These are phyloP conservation scores for Drosophila ironensis DNA, from an alignment of 1,140 invertebrate species.

Conservation along the genomic window DNA sequence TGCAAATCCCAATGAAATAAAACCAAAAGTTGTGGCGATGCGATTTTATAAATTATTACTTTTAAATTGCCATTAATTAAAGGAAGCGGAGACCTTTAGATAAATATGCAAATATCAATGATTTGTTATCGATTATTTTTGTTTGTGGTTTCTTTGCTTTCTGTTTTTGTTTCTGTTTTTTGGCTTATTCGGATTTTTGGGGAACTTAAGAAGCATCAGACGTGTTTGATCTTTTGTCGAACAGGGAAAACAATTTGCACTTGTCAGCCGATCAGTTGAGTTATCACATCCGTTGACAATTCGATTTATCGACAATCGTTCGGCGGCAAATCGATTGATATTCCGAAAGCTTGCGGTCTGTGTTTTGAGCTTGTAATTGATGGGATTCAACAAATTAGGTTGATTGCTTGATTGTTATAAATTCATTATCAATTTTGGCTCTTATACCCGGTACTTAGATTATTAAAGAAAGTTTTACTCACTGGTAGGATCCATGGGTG, in stretches of 20 bases:
- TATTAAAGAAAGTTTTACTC: constrained; percentile 82
- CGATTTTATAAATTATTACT: constrained; percentile 78
- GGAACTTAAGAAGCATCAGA: constrained; percentile 21
- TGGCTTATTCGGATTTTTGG: not conserved
- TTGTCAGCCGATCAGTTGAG: constrained; percentile 60
- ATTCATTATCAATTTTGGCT: not conserved
- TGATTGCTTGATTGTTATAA: not conserved
- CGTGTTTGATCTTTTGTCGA: constrained; percentile 76
- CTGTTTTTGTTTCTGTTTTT: not conserved
- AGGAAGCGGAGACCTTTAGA: constrained; percentile 33
- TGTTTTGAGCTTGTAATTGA: not conserved
- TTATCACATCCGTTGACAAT: constrained; percentile 42
- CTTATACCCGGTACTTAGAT: not conserved
- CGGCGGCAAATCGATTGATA: constrained; percentile 22
- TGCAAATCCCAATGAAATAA: constrained; percentile 49
- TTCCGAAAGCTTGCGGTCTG: not conserved
- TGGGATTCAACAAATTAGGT: not conserved
- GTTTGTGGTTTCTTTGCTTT: not conserved
- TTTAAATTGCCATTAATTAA: constrained; percentile 78
- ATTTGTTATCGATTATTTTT: constrained; percentile 60
- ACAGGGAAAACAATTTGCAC: constrained; percentile 76
- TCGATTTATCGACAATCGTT: constrained; percentile 21
- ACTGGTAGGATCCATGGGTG: constrained; percentile 95
- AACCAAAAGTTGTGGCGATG: constrained; percentile 42
- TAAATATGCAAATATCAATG: constrained; percentile 68